Percentiles rank a stretch among this genome's conserved stretches.
These are phyloP conservation scores for Thera obeliscata DNA, from an alignment of 2,888 invertebrate species.

Conservation along the genomic window DNA sequence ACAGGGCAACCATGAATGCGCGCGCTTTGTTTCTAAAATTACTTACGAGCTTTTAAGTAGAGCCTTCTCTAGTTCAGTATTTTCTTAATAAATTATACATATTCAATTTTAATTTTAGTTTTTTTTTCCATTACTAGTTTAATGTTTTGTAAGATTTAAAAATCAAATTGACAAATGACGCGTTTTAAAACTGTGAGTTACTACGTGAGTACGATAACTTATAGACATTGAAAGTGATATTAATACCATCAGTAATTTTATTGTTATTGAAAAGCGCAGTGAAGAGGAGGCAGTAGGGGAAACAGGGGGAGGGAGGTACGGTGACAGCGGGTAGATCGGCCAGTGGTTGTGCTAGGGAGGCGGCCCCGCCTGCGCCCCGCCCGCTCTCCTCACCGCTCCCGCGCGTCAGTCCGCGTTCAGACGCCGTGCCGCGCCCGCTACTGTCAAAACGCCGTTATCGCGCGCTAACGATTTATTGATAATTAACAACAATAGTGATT, in stretches of 20 bases:
- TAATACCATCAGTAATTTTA: slow-evolving; percentile 56
- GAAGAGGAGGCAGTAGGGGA: slow-evolving; percentile 51
- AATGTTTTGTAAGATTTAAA: too few species aligned
- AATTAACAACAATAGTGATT: slow-evolving; percentile 42
- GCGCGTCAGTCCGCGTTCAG: slow-evolving; percentile 76
- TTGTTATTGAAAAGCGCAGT: slow-evolving; percentile 71
- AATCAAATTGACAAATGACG: not conserved
- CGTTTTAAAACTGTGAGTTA: slow-evolving; percentile 8
- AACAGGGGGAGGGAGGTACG: slow-evolving; percentile 53
- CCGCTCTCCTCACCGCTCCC: slow-evolving; percentile 60
- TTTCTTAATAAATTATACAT: too few species aligned
- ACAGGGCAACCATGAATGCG: slow-evolving; percentile 61
- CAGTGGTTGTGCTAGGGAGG: slow-evolving; percentile 69
- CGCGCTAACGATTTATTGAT: slow-evolving; percentile 50
- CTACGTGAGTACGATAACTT: slow-evolving; percentile 9
- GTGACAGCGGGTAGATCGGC: slow-evolving; percentile 75
- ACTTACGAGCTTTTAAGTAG: not conserved
- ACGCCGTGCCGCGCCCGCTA: slow-evolving; percentile 64
- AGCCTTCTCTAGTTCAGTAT: too few species aligned
- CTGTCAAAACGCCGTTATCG: slow-evolving; percentile 42
- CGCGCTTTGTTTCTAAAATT: slow-evolving; percentile 50
- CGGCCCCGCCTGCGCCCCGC: slow-evolving; percentile 59
- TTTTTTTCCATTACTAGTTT: too few species aligned
- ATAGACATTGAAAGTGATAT: slow-evolving; percentile 52
- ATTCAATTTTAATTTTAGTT: too few species aligned